Percentiles rank a stretch among this genome's conserved stretches.
Conservation (phyloP, 2,113 vertebrate species). For the Salvelinus sp. region DNA sequence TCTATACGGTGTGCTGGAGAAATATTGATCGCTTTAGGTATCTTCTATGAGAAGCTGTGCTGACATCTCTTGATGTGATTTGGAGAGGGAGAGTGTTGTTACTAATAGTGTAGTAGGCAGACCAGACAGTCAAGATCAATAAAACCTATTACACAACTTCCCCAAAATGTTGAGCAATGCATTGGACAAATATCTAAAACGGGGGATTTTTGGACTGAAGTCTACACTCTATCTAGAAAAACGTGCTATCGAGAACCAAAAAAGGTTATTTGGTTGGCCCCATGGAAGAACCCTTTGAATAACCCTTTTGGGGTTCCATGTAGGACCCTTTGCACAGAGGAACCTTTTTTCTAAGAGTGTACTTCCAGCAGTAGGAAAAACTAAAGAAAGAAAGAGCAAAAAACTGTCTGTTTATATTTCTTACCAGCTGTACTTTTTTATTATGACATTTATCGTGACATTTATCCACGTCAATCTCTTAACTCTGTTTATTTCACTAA, state of each 20-base stretch:
- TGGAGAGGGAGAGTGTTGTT: constrained; percentile 56
- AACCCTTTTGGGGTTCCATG: too few relatives aligned
- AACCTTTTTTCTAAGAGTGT: too few relatives aligned
- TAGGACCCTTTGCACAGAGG: too few relatives aligned
- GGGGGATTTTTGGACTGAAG: constrained; percentile 32
- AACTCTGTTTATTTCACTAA: constrained; percentile 59
- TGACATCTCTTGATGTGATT: constrained; percentile 61
- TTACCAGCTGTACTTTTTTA: constrained; percentile 37
- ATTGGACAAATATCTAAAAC: constrained; percentile 38
- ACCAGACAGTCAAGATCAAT: constrained; percentile 62
- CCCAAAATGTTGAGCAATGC: constrained; percentile 55
- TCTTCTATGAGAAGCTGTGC: constrained; percentile 61
- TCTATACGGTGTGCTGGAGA: constrained; percentile 41
- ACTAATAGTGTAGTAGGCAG: constrained; percentile 41
- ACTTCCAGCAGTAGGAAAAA: not conserved
- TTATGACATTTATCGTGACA: constrained; percentile 68
- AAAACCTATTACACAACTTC: constrained; percentile 63
- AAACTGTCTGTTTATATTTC: constrained; percentile 29
- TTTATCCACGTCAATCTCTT: constrained; percentile 64
- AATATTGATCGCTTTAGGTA: constrained; percentile 52
- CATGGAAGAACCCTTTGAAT: too few relatives aligned
- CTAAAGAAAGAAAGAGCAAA: not conserved
- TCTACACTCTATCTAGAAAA: too few relatives aligned
- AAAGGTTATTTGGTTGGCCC: too few relatives aligned
- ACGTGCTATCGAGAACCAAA: too few relatives aligned